Evolutionary conservation across 2,113 vertebrate species (phyloP).

Genomic region (Suricata suricatta): DNA sequence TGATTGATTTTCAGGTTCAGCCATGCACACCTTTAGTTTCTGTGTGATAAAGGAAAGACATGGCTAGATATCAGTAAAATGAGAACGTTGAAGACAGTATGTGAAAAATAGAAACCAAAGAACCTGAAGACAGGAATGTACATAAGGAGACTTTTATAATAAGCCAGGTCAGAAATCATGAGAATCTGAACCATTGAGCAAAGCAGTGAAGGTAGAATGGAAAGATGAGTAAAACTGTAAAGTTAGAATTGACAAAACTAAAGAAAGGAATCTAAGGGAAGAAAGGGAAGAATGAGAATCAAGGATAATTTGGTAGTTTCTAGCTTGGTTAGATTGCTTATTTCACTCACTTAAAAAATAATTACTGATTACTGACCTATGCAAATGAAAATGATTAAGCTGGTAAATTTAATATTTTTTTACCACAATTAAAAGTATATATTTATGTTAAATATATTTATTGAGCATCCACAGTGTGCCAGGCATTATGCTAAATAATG

Average conservation of each 20-base stretch:
- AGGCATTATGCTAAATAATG: background rate
- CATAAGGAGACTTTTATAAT: background rate
- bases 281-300: background rate
- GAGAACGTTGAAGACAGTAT: slow-evolving; percentile 2
- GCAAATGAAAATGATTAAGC: background rate
- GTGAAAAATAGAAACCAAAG: background rate
- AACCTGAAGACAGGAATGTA: background rate
- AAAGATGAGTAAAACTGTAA: background rate
- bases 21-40: background rate
- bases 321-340: background rate
- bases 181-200: background rate
- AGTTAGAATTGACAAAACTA: background rate
- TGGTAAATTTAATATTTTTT: slow-evolving; percentile 2
- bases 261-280: background rate
- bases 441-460: background rate
- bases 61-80: background rate
- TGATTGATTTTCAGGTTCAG: background rate
- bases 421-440: background rate
- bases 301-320: background rate
- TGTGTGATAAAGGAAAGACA: background rate
- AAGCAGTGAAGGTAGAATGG: background rate
- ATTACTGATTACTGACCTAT: background rate
- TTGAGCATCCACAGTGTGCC: background rate
- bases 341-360: background rate
- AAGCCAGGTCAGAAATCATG: background rate